Evolutionary conservation across 2,888 invertebrate species (phyloP), one percentile per base, ranked within the genome.

Genomic region (Dioctria linearis): DNA sequence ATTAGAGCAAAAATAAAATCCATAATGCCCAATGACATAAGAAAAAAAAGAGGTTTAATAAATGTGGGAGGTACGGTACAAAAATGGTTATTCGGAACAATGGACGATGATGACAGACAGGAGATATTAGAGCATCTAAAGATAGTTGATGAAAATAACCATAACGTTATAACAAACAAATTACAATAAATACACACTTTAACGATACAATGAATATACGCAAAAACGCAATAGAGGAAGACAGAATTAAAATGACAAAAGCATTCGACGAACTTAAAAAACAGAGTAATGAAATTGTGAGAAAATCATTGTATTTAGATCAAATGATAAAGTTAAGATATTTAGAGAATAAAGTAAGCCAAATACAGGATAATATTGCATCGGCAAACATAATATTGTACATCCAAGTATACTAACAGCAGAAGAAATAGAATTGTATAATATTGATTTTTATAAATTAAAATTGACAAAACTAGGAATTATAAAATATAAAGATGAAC

Each of bases 121-220:
- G 78, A 80, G 8, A 78, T 81, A 57, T 69, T 54, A 65, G 66
- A 79, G 39, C 40, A 81, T 67, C 80, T 81, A 78, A 40, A 80
- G 43, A 75, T 79, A 11, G 40, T 51, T 61, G 59, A 66, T 73
- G 25, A 82, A 78, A 83, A 82, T 80, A 80, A 61, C 78, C 83
- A 79, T 13, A 82, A 82, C 49, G 51, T 80, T 59, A 83, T 83
- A 57, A 82, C 65, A 8, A 80, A 63, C 82, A 82, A 67, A 80
- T 82, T 13, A 75, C 65, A 80, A 81, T 83, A 4, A 83, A 83
- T 54, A 75, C 63, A 11, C 79, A 80, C 49, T 81, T 81, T 40
- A 80, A 80, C 71, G 67, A 82, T 61, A 66, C 80, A 8, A 81
- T 81, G 80, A 59, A 75, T 57, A 54, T 69, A 42, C 67, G 82